These are phyloP conservation scores for Galbula dea DNA, from an alignment of 2,113 vertebrate species.

Conservation along the genomic window DNA sequence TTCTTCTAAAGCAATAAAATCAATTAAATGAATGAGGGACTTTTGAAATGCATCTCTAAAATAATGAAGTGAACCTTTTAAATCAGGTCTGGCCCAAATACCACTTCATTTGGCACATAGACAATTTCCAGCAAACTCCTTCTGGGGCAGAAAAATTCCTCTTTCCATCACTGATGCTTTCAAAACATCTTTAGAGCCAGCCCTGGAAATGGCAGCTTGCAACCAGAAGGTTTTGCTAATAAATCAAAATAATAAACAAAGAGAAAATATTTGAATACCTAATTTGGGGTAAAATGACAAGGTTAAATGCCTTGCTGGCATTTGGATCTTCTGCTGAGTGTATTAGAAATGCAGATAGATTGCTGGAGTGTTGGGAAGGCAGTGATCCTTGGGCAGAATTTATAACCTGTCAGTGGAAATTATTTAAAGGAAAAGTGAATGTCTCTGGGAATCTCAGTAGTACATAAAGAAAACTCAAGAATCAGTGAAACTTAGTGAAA, in stretches of 20 bases:
- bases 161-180: neutral
- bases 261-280: constrained; percentile 10
- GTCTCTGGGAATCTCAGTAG: neutral
- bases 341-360: constrained; percentile 37
- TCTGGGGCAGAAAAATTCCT: neutral
- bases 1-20: neutral
- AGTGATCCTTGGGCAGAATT: neutral
- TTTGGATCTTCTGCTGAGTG: neutral
- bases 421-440: neutral
- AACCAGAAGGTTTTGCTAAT: neutral
- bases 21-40: neutral
- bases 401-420: neutral
- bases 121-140: neutral
- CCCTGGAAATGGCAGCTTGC: neutral
- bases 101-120: neutral
- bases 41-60: neutral
- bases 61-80: neutral
- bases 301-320: constrained; percentile 33
- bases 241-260: constrained; percentile 12
- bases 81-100: neutral
- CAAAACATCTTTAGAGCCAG: neutral
- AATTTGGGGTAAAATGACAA: constrained; percentile 39
- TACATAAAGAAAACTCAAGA: neutral
- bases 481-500: neutral
- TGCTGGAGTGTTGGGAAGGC: neutral